Conservation (phyloP, 2,888 invertebrate genomes). For the Ennomos quercinarius region DNA sequence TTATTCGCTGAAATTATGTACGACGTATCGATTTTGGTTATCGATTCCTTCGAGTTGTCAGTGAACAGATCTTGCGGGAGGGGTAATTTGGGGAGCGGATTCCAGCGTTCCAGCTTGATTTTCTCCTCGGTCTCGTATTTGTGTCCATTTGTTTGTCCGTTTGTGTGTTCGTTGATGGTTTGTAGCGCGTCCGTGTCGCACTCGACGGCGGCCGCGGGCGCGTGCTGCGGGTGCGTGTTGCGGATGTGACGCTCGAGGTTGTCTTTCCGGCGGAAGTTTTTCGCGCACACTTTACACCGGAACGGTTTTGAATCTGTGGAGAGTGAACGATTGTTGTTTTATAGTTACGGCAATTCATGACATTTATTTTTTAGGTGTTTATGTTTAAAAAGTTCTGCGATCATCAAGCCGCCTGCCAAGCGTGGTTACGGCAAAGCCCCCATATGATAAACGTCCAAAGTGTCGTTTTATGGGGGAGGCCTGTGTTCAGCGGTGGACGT, state of each 20-base stretch:
- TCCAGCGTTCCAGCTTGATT: slow-evolving; percentile 62
- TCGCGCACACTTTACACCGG: slow-evolving; percentile 89
- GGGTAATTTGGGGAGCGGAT: slow-evolving; percentile 71
- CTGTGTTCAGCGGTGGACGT: too few species aligned
- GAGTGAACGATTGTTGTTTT: background rate
- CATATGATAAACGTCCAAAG: too few species aligned
- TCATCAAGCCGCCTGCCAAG: too few species aligned
- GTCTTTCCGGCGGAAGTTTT: slow-evolving; percentile 90
- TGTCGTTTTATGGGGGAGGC: too few species aligned
- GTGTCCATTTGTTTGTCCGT: slow-evolving; percentile 12
- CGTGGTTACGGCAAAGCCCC: too few species aligned
- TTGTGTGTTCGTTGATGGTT: slow-evolving; percentile 32
- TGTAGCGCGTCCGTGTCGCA: slow-evolving; percentile 66
- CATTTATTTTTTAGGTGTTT: too few species aligned
- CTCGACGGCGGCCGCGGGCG: slow-evolving; percentile 63
- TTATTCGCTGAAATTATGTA: slow-evolving; percentile 78
- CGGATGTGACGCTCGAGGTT: slow-evolving; percentile 91
- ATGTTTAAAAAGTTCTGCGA: too few species aligned
- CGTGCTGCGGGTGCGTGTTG: slow-evolving; percentile 88
- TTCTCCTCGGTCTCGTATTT: slow-evolving; percentile 52
- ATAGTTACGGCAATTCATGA: too few species aligned
- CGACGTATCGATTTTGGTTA: slow-evolving; percentile 60
- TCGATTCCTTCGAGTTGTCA: slow-evolving; percentile 34
- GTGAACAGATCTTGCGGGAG: slow-evolving; percentile 64
- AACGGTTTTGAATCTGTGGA: slow-evolving; percentile 87